Evolutionary conservation across 2,113 vertebrate genomes (phyloP), one percentile per base, ranked within the genome.

Genomic region (Charina bottae): DNA sequence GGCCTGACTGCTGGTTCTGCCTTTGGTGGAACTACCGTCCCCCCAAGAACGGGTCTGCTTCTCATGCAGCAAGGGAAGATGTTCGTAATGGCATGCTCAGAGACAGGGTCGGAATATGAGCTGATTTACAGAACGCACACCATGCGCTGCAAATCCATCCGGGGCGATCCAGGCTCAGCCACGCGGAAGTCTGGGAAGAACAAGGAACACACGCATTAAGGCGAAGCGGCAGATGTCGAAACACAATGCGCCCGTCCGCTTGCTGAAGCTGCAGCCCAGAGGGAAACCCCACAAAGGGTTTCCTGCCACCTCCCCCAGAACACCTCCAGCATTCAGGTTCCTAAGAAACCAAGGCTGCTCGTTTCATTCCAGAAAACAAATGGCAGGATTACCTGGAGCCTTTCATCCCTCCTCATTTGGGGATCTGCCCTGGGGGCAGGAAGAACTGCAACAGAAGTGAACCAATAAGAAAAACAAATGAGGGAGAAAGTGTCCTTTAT

Each of bases 381-480:
- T 0, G 33, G 33, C 72, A 42, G 72, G 33, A 10, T 0, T 97
- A 98, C 97, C 96, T 96, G 92, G 94, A 90, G 88, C 92, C 94
- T 97, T 97, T 98, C 97, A 98, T 96, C 97, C 98, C 89, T 98
- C 98, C 92, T 98, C 98, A 95, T 94, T 93, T 23, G 96, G 95
- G 93, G 96, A 95, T 96, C 97, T 97, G 93, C 96, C 96, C 96
- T 98, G 98, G 59, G 97, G 96, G 28, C 97, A 97, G 1, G 97
- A 96, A 85, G 97, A 97, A 86, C 98, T 98, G 94, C 33, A 90
- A 3, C 13, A 37, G 94, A 89, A 88, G 93, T n/a, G 88, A 2
- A 12, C 28, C 94, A 89, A 72, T 28, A 87, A 92, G 3, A 33
- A 90, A 72, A 58, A 7, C 10, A 91, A 90, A 93, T 55, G 12